Evolutionary conservation across 2,113 vertebrate genomes (phyloP).

Genomic region (Eurypyga helias): DNA sequence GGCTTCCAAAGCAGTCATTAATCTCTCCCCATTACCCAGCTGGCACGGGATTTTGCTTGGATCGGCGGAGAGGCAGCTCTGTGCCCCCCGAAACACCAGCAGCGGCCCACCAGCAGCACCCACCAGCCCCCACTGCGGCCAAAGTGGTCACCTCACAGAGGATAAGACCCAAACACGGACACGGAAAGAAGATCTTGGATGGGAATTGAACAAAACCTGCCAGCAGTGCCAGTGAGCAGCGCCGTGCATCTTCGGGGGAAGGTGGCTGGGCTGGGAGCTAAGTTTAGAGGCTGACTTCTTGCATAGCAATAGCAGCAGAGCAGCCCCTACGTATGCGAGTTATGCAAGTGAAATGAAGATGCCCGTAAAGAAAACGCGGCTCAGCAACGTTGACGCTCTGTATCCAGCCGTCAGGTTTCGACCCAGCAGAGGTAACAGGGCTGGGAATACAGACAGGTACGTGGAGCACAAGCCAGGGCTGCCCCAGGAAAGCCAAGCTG

Average conservation of each 20-base stretch:
- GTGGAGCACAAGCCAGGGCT: background rate
- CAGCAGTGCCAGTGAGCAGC: accelerated
- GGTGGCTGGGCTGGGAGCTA: background rate
- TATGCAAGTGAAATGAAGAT: slow-evolving; percentile 35
- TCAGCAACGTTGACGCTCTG: background rate
- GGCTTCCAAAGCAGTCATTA: slow-evolving; percentile 50
- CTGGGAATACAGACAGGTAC: background rate
- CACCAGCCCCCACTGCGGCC: background rate
- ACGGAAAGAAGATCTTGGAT: background rate
- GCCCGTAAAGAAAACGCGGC: background rate
- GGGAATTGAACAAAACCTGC: background rate
- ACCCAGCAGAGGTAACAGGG: background rate
- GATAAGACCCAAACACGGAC: background rate
- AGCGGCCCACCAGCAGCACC: background rate
- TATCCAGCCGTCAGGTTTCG: background rate
- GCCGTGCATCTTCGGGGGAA: background rate
- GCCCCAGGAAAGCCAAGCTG: background rate
- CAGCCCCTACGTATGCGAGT: background rate
- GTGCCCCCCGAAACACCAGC: background rate
- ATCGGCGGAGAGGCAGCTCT: background rate
- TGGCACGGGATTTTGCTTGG: slow-evolving; percentile 40
- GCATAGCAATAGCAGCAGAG: background rate
- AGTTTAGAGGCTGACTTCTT: slow-evolving; percentile 35
- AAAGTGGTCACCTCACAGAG: too few species aligned
- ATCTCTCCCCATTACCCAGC: slow-evolving; percentile 32